Conservation (phyloP, 2,888 invertebrate genomes). For the Drosophila lacicola region DNA sequence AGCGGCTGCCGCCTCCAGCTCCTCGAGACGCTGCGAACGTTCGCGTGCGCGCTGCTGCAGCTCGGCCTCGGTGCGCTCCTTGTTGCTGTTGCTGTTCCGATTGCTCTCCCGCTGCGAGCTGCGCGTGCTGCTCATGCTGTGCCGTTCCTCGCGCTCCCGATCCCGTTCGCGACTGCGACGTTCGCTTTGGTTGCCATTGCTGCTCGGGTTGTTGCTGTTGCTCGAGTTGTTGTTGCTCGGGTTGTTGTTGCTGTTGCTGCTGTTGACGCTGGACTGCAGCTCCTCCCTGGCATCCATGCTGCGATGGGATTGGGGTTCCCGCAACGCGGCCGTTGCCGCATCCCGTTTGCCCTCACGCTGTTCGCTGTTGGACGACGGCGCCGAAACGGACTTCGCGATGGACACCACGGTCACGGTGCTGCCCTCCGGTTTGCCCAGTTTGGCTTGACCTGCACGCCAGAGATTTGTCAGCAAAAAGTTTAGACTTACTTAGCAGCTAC, state of each 20-base stretch:
- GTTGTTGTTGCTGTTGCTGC: constrained; percentile 13
- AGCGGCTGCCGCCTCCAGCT: constrained; percentile 48
- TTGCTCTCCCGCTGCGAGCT: constrained; percentile 77
- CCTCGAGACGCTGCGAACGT: constrained; percentile 67
- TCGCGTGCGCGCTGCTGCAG: constrained; percentile 75
- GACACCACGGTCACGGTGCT: constrained; percentile 16
- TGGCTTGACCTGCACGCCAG: constrained; percentile 27
- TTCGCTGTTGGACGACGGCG: constrained; percentile 34
- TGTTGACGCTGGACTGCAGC: constrained; percentile 29
- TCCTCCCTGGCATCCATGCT: constrained; percentile 73
- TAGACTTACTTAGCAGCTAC: neutral
- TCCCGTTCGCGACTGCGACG: constrained; percentile 65
- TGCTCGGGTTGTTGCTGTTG: constrained; percentile 18
- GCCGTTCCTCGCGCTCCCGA: constrained; percentile 77
- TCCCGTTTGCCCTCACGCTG: constrained; percentile 63
- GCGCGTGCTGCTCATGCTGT: constrained; percentile 77
- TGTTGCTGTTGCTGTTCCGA: constrained; percentile 79
- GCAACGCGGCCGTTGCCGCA: constrained; percentile 11
- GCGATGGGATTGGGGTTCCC: constrained; percentile 49
- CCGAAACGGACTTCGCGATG: constrained; percentile 31
- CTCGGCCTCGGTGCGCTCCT: constrained; percentile 76
- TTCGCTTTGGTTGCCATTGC: constrained; percentile 48
- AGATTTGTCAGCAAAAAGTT: neutral
- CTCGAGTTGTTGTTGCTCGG: constrained; percentile 15
- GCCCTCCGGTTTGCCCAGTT: constrained; percentile 43